Percentiles rank a stretch among this genome's conserved stretches.
phyloP scores from a whole-genome alignment of 2,797 vertebrate genomes.

The Thamnophis elegans region DNA sequence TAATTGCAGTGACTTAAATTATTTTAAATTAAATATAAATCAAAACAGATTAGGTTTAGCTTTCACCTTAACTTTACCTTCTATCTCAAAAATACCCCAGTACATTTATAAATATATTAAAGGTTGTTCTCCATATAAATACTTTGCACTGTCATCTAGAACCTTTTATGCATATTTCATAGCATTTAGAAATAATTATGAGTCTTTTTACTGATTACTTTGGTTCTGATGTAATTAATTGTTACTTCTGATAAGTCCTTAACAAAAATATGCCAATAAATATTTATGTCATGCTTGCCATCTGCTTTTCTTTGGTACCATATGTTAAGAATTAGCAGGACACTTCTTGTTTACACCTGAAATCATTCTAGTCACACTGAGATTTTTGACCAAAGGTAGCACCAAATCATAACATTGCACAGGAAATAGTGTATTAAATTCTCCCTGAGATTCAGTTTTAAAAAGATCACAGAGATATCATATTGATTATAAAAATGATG shows the following conservation, averaged over 20 bases:
- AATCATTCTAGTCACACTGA: slow-evolving; percentile 5
- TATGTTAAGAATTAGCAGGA: slow-evolving; percentile 26
- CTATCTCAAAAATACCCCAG: slow-evolving; percentile 15
- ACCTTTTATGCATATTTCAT: slow-evolving; percentile 28
- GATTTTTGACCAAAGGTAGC: background rate
- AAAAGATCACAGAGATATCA: background rate
- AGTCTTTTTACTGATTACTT: slow-evolving; percentile 54
- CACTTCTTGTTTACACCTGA: slow-evolving; percentile 27
- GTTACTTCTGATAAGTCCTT: slow-evolving; percentile 48
- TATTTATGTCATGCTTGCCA: slow-evolving; percentile 53
- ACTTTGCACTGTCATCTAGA: slow-evolving; percentile 2
- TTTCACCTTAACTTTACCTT: background rate
- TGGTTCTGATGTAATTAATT: slow-evolving; percentile 59
- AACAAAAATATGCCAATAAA: slow-evolving; percentile 62
- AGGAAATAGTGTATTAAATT: background rate
- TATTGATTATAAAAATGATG: background rate
- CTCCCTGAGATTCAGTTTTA: background rate
- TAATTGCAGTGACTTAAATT: background rate
- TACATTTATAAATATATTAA: slow-evolving; percentile 42
- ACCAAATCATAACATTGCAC: slow-evolving; percentile 17
- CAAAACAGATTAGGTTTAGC: background rate
- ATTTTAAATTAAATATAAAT: background rate
- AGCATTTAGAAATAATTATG: slow-evolving; percentile 42
- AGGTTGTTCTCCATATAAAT: slow-evolving; percentile 30
- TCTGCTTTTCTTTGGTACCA: slow-evolving; percentile 37